Conservation (phyloP, 2,113 vertebrate species). For the Vombatus ursinus region DNA sequence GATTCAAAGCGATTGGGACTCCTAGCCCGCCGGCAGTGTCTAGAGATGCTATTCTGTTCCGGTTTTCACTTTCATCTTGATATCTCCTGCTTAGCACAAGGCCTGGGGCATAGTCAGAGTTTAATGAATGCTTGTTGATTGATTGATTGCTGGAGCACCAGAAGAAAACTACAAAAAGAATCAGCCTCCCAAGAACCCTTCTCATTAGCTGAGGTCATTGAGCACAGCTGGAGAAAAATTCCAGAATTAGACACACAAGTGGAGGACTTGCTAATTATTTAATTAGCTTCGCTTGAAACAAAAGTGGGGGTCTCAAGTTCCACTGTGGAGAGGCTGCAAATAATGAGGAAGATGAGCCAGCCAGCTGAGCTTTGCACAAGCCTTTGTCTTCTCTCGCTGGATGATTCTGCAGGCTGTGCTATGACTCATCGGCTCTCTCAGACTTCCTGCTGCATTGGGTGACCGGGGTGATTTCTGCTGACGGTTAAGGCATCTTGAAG, state of each 20-base stretch:
- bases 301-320: not conserved
- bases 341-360: not conserved
- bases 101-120: not conserved
- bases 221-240: slow-evolving; percentile 38
- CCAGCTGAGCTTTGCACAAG: not conserved
- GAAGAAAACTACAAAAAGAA: slow-evolving; percentile 43
- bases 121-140: not conserved
- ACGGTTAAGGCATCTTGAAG: fast-evolving
- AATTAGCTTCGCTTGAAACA: not conserved
- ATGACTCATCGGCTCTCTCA: not conserved
- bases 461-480: not conserved
- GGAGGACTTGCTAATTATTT: slow-evolving; percentile 22
- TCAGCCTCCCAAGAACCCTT: not conserved
- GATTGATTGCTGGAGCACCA: fast-evolving
- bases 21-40: not conserved
- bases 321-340: not conserved
- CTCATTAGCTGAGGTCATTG: slow-evolving; percentile 25
- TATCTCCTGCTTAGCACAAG: not conserved
- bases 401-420: not conserved
- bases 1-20: not conserved
- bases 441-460: not conserved
- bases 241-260: not conserved
- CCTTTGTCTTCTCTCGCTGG: not conserved
- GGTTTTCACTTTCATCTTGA: not conserved
- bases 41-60: slow-evolving; percentile 1